Evolutionary conservation across 2,888 invertebrate species (phyloP).

Genomic region (Melinaea menophilus): DNA sequence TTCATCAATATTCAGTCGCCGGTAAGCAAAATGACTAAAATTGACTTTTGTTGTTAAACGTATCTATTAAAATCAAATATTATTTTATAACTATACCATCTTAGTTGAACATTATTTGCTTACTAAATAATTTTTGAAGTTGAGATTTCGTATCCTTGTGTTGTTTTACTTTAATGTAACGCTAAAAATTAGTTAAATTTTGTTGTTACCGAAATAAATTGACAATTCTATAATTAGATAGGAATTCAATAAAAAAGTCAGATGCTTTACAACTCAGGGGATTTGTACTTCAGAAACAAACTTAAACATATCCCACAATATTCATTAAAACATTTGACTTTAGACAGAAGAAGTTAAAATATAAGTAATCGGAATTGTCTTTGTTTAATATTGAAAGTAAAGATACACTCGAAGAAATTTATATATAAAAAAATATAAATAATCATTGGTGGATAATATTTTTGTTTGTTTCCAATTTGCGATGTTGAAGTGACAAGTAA

Average conservation of each 20-base stretch:
- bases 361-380: too few relatives aligned
- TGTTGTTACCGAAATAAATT: too few relatives aligned
- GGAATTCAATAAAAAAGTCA: background rate
- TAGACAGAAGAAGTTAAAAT: too few relatives aligned
- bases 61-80: conserved; percentile 34
- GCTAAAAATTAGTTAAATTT: too few relatives aligned
- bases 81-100: conserved; percentile 19
- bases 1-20: conserved; percentile 69
- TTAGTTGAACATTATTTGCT: too few relatives aligned
- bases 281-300: conserved; percentile 3
- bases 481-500: conserved; percentile 32
- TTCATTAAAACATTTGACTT: too few relatives aligned
- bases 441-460: conserved; percentile 9
- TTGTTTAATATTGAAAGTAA: too few relatives aligned
- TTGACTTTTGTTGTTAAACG: conserved; percentile 35
- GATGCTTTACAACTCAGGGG: background rate
- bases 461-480: conserved; percentile 23
- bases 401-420: too few relatives aligned
- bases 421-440: background rate
- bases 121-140: too few relatives aligned
- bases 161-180: too few relatives aligned
- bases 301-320: too few relatives aligned
- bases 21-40: conserved; percentile 38
- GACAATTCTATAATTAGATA: conserved; percentile 3
- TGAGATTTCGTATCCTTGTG: too few relatives aligned